Evolutionary conservation across 2,888 invertebrate species (phyloP), one percentile per base, ranked within the genome.

Genomic region (Abscondita cerata): DNA sequence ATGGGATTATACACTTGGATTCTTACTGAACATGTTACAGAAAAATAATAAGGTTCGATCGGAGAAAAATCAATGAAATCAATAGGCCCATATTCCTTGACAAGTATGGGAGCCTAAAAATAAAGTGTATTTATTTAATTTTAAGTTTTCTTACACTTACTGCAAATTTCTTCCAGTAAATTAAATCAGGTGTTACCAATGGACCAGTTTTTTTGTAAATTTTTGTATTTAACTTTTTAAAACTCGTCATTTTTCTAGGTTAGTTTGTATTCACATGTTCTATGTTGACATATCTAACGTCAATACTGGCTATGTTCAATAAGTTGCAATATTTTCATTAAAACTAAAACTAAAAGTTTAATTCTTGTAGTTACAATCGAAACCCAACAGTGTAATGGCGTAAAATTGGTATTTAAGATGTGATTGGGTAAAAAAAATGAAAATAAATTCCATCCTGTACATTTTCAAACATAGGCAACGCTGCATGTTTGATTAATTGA

Each of bases 71-170:
- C 92, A 41, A 98, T 87, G 75, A 93, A 91, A 76, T 96, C 95
- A 55, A 98, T 92, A 0, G 93, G 89, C 16, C 95, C 95, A 80
- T 92, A 95, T 80, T 98, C 97, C 80, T 97, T 96, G 0, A 95
- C 87, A 36, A 95, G 84, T 1, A 94, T 91, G 19, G 96, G 95
- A 59, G 87, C 84, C 96, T 92, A 76, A 72, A 80, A 75, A 19
- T 18, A 13, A 18, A 19, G 6, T 31, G 25, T 34, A 13, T 11
- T 1, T 36, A 13, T n/a, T 8, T 6, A 33, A 36, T 13, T 20
- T 36, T 1, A 1, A 20, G 47, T 20, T 25, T 47, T 13, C 19
- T 3, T 19, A 33, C 33, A 81, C 84, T 83, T 84, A 96, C 96
- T 73, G 90, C 89, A 75, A 95, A 84, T 78, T 92, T 89, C 75